phyloP scores from a whole-genome alignment of 1,140 invertebrate species.

The Melipona quadrifasciata region DNA sequence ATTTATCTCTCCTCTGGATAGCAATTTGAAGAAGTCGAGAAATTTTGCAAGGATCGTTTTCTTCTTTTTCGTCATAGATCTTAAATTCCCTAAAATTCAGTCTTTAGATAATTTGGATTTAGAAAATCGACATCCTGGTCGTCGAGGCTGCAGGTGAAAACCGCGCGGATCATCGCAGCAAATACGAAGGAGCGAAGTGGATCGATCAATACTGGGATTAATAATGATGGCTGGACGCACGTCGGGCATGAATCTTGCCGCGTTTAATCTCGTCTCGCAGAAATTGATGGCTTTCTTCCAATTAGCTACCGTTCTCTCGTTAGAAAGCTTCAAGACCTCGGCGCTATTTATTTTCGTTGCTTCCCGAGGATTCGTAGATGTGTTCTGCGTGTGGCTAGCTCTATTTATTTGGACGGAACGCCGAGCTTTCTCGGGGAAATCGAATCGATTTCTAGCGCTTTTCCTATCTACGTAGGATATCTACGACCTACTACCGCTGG shows the following conservation, averaged over 20 bases:
- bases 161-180: not conserved
- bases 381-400: not conserved
- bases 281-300: slow-evolving; percentile 29
- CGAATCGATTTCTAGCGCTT: not conserved
- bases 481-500: not conserved
- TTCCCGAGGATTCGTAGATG: not conserved
- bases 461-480: not conserved
- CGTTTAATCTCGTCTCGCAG: slow-evolving; percentile 20
- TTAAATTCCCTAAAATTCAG: not conserved
- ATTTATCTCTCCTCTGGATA: no score
- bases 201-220: slow-evolving; percentile 27
- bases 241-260: slow-evolving; percentile 15
- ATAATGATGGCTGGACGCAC: not conserved
- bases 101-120: not conserved
- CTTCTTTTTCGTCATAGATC: no score
- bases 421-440: not conserved
- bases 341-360: slow-evolving; percentile 15
- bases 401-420: not conserved
- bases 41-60: no score
- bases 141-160: not conserved
- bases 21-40: no score
- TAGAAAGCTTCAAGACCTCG: not conserved
- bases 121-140: not conserved
- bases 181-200: not conserved
- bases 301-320: slow-evolving; percentile 10